Base-by-base conservation (phyloP, 1,140 invertebrate genomes). In the Anastatus disparis region DNA sequence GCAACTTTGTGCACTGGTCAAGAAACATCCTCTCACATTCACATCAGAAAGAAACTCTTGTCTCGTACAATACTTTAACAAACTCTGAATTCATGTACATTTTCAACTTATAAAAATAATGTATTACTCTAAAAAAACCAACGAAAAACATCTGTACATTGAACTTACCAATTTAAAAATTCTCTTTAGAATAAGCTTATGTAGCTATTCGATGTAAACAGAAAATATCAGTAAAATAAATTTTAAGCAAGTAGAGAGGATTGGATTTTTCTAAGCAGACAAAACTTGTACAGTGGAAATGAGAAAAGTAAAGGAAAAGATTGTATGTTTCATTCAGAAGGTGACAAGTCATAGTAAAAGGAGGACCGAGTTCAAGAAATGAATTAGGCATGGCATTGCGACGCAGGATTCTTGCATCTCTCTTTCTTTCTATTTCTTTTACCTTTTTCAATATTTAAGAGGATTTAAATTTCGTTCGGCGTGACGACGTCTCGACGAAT, bases 391-490 rank as follows among this genome's bases (percentile, higher is more conserved):
- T 70, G 69, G 3, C 69, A 56, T 52, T 44, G n/a, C n/a, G 50
- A 13, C 20, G 20, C 20, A 26, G 38, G 20, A 17, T 12, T 6
- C 38, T 24, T n/a, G 38, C 10, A 15, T 26, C 9, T 24, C 55
- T 40, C 35, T 13, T 10, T 27, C 24, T 22, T 7, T 17, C 15
- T 29, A 6, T 27, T 29, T 2, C 1, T 44, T 44, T 40, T 72
- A 77, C 75, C 77, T 76, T 77, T 79, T 79, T 84, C 78, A 84
- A 84, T 84, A 84, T 84, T 84, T 82, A 78, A 84, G 77, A 78
- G 82, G 82, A 84, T 84, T 84, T 83, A 83, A 84, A 84, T 84
- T 79, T 82, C 80, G 79, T 56, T 62, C 56, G 70, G 40, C 70
- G 64, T 72, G 63, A 67, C 64, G 70, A 72, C 76, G 81, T 84